Evolutionary conservation across 2,888 invertebrate species (phyloP), one percentile per base, ranked within the genome.

Genomic region (Megastigmus dorsalis): DNA sequence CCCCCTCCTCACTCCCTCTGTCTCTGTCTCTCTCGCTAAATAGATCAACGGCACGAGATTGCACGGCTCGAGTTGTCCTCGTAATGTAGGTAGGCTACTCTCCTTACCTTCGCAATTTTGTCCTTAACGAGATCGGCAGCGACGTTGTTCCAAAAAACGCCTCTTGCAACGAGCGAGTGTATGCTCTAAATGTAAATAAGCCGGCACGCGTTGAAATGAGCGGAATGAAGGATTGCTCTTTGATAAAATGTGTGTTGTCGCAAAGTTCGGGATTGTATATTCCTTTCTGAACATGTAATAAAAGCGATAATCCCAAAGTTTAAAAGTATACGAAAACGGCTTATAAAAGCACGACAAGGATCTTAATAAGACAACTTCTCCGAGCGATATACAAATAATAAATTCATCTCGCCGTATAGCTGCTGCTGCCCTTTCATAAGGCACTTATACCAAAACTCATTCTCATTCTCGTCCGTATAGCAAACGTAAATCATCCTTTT

Each of bases 31-130:
- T 70, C 28, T 26, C 41, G 20, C 81, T 82, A 82, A 86, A 85
- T 84, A 84, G 84, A 85, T 84, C 84, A 85, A 83, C 82, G 83
- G 82, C 83, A 79, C 80, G 80, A 85, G 84, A 84, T 84, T 84
- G 81, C 80, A 80, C 52, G 10, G 50, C 28, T 33, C 18, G 43
- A 23, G 43, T 57, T 23, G 45, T 23, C 23, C 30, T 5, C 15
- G 43, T 30, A 23, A 66, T 45, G 43, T 62, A 74, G 38, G 50
- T 54, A 63, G 26, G 18, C 38, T 13, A 7, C 30, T 62, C 26
- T 23, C 30, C 43, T n/a, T n/a, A n/a, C 18, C 41, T n/a, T 43
- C 18, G 65, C 15, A 65, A 65, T 63, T 71, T 63, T 41, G 26
- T 55, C 30, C 36, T 71, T 55, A 71, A 71, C 36, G 45, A 63